Percentiles rank a stretch among this genome's conserved stretches.
Evolutionary conservation across 2,797 vertebrate genomes (phyloP).

Genomic region (Nannoperca obscura): DNA sequence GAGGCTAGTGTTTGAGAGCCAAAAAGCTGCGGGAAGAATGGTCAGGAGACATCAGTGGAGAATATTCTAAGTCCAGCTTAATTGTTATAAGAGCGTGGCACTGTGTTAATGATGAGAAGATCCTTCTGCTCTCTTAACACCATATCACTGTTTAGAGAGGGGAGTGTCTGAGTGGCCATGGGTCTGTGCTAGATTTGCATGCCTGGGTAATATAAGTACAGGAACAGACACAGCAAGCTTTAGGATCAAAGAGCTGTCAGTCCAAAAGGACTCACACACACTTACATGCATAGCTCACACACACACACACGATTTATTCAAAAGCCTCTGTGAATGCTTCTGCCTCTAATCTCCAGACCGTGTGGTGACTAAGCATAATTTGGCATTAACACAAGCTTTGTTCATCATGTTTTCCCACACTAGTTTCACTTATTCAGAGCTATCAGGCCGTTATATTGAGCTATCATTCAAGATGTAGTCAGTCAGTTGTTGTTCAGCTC

Average conservation of each 20-base stretch:
- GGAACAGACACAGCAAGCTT: constrained; percentile 58
- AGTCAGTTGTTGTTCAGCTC: constrained; percentile 23
- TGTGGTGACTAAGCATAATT: constrained; percentile 62
- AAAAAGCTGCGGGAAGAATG: constrained; percentile 47
- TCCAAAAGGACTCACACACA: constrained; percentile 41
- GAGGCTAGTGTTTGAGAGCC: constrained; percentile 47
- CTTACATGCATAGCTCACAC: constrained; percentile 24
- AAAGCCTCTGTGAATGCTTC: constrained; percentile 51
- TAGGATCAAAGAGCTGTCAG: constrained; percentile 68
- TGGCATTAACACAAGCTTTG: constrained; percentile 56
- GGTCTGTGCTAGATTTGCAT: constrained; percentile 49
- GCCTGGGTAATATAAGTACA: constrained; percentile 48
- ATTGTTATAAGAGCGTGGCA: constrained; percentile 32
- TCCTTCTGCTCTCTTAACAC: constrained; percentile 37
- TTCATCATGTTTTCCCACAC: constrained; percentile 49
- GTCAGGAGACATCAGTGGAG: constrained; percentile 34
- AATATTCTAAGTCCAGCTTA: constrained; percentile 44
- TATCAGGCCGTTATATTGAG: constrained; percentile 24
- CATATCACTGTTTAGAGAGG: constrained; percentile 34
- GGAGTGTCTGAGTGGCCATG: constrained; percentile 20
- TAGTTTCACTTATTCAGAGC: constrained; percentile 27
- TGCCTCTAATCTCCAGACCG: constrained; percentile 56
- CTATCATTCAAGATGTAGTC: constrained; percentile 26
- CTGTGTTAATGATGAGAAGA: constrained; percentile 35
- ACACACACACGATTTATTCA: constrained; percentile 57